Base-by-base conservation (phyloP, 2,888 invertebrate genomes). In the Chalcis sispes region DNA sequence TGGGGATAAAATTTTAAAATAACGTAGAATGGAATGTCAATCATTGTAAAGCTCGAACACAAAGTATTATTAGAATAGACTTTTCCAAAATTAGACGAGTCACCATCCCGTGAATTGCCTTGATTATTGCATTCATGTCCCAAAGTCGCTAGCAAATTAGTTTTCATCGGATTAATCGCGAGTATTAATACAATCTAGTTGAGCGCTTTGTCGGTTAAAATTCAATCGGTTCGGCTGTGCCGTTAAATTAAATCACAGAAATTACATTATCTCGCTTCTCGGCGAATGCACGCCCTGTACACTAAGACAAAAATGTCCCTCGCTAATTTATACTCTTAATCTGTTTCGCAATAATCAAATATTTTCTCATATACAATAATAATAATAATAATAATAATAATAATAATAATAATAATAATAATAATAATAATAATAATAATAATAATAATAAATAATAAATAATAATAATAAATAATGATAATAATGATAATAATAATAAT, bases 111-210 rank as follows among this genome's bases (percentile, higher is more conserved):
- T 59, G 61, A 56, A 74, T 59, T 61, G 71, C 54, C 65, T 70
- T 75, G 42, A 54, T 70, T 65, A 52, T 72, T 72, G 66, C 67
- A 64, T 48, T 69, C 42, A 23, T 20, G 69, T 74, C 46, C 71
- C 58, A 67, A 72, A 81, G 82, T 81, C 81, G 81, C 77, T 29
- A 80, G 81, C 83, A 85, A 86, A 87, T 87, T 87, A 87, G 86
- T 87, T 87, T 86, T 86, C 85, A 84, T 83, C 84, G 85, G 84
- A 86, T 86, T 86, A 86, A 88, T 87, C 86, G 86, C 77, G 80
- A 80, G 84, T 83, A 86, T 87, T 86, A 86, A 86, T 86, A 84
- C 82, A 86, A 86, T 86, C 84, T 82, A 83, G 82, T 82, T 79
- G 82, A 74, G 77, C 78, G 79, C 82, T 84, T 84, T 84, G 84